Base-by-base conservation (phyloP, 2,888 invertebrate species). In the Cosmia pyralina region DNA sequence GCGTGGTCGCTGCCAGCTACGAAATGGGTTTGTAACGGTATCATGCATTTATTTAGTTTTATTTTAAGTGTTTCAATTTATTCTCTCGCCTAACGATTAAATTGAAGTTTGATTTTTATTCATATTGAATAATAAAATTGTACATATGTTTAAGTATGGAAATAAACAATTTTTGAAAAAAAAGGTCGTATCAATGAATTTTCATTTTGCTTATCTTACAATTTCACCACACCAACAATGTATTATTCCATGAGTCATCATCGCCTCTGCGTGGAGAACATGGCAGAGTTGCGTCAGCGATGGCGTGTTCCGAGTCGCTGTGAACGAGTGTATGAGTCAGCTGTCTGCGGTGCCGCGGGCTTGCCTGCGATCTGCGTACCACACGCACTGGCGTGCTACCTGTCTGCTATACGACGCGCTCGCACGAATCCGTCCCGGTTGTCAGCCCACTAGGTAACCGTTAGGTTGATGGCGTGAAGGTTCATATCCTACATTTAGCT, bases 1-100 rank as follows among this genome's bases (percentile, higher is more conserved):
- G 96, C 96, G 90, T 96, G 91, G 97, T 95, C 87, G 97, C 97
- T 90, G 97, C 97, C 88, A 96, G 92, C 89, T 96, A 95, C 89
- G 96, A 94, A 92, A 94, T 97, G 96, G 93, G 97, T 97, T 92
- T 96, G 96, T 90, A 96, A 96, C 92, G 94, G 96, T 92, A 96
- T 96, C 93, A 96, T 96, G 91, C 96, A 96, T 85, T 93, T 95
- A 87, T 88, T 93, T 93, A 92, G 91, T 92, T 88, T 79, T 89
- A 82, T 88, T 88, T 85, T 88, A 91, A 91, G 90, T 91, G 90
- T 95, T 95, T 95, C 94, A 94, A 94, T 94, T 94, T 91, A 85
- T 82, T 91, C 92, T 92, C 91, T 93, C 90, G 83, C 82, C 75
- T 79, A 90, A 92, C 93, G 91, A 93, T 92, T 88, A 90, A 92